These are phyloP conservation scores for Rhogogaster chlorosoma DNA, from an alignment of 2,888 invertebrate species.

Conservation along the genomic window DNA sequence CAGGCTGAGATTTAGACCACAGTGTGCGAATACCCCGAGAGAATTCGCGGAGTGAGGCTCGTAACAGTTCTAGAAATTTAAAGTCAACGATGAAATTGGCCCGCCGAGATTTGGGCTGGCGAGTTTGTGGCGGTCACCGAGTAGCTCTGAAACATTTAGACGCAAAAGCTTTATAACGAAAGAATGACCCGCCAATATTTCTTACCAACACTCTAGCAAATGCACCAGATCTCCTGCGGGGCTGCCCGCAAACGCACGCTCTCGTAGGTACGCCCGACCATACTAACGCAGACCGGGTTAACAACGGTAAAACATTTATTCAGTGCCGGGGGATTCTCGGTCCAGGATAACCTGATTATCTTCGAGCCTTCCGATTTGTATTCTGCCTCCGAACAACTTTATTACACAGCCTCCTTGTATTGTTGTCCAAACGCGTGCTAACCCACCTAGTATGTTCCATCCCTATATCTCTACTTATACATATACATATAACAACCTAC, in stretches of 20 bases:
- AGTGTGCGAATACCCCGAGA: neutral
- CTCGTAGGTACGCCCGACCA: neutral
- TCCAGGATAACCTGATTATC: conserved; percentile 73
- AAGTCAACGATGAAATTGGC: conserved; percentile 42
- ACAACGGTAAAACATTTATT: conserved; percentile 75
- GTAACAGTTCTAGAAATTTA: conserved; percentile 28
- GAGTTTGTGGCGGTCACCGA: conserved; percentile 45
- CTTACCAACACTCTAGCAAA: conserved; percentile 46
- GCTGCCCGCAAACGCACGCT: neutral
- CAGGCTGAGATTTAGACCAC: neutral
- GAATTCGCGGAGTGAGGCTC: neutral
- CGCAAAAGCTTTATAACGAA: conserved; percentile 44
- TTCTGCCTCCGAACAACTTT: conserved; percentile 74
- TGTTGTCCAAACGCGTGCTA: conserved; percentile 40
- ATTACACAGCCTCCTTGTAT: conserved; percentile 64
- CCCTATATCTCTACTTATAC: neutral
- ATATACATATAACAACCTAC: neutral
- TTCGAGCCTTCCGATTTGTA: conserved; percentile 74
- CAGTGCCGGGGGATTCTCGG: conserved; percentile 73
- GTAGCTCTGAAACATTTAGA: conserved; percentile 27
- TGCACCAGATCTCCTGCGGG: neutral
- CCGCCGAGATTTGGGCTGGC: conserved; percentile 27
- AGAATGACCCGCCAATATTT: conserved; percentile 47
- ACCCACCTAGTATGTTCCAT: neutral
- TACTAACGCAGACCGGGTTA: conserved; percentile 33